Percentiles rank a stretch among this genome's conserved stretches.
These are phyloP conservation scores for Bergia puertoricense DNA, from an alignment of 92 coral and sea anemone species.

Conservation along the genomic window DNA sequence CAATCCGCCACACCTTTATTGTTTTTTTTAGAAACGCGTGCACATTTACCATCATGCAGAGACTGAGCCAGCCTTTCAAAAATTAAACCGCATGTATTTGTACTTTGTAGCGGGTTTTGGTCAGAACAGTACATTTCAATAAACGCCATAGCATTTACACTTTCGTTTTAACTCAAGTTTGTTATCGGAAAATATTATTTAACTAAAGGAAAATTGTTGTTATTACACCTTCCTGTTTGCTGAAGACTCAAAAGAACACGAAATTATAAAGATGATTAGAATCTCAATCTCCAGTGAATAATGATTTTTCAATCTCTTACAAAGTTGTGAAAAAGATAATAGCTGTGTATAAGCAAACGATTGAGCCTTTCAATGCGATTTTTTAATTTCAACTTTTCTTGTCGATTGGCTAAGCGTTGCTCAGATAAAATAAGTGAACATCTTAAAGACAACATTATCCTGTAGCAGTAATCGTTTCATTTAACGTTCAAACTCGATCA, in stretches of 20 bases:
- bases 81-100: too few relatives aligned
- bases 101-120: too few relatives aligned
- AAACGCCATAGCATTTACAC: slow-evolving; percentile 4
- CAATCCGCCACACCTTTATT: not conserved
- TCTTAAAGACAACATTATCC: slow-evolving; percentile 3
- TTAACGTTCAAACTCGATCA: not conserved
- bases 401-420: slow-evolving; percentile 42
- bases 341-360: slow-evolving; percentile 15
- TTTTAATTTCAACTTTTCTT: slow-evolving; percentile 40
- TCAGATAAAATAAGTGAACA: slow-evolving; percentile 25
- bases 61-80: not conserved
- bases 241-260: slow-evolving; percentile 34
- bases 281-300: slow-evolving; percentile 34
- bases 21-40: not conserved
- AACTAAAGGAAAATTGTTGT: slow-evolving; percentile 27
- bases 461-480: not conserved
- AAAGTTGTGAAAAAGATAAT: slow-evolving; percentile 39
- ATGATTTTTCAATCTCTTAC: slow-evolving; percentile 34
- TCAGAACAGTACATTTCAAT: slow-evolving; percentile 13
- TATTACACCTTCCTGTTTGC: slow-evolving; percentile 34
- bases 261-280: slow-evolving; percentile 31
- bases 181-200: slow-evolving; percentile 36
- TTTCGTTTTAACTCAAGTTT: slow-evolving; percentile 37
- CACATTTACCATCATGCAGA: not conserved
- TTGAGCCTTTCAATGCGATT: slow-evolving; percentile 23